Evolutionary conservation across 1,140 invertebrate species (phyloP), one percentile per base, ranked within the genome.

Genomic region (Drosophila punjabiensis): DNA sequence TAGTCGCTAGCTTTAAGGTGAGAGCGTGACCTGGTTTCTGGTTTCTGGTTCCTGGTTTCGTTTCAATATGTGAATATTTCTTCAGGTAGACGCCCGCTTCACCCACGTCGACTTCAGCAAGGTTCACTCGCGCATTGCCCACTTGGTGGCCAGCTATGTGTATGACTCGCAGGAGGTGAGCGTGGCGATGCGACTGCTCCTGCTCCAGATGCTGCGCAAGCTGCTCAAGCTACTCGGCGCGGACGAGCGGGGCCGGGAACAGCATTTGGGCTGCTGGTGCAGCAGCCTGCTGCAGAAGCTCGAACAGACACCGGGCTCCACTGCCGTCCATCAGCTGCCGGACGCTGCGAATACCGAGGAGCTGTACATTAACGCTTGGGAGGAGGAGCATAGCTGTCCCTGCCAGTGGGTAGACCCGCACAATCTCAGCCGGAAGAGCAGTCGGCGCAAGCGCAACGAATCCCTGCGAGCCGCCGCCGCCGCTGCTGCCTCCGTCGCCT

Each of bases 1-100:
- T 96, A n/a, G 95, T 96, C 18, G 93, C 92, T 50, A 96, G 95
- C 74, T 96, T 96, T 79, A 95, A 95, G 94, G 67, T 70, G 6
- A 11, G 45, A 16, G 20, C 4, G n/a, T 32, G 1, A 18, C 6
- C n/a, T n/a, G n/a, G n/a, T n/a, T n/a, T n/a, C n/a, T n/a, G n/a
- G n/a, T n/a, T 2, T 14, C 24, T 24, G 24, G 32, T 20, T 11
- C 4, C 9, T 18, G 4, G 11, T 28, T 28, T 1, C 3, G 3
- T 18, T 41, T 30, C 1, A 24, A 20, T 30, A 13, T 41, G 16
- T 53, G 16, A 32, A 37, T 39, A 11, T 37, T 6, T 1, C 13
- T 24, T 16, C 18, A 70, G 67, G 94, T 95, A 68, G 96, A 96
- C 81, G 92, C 94, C 16, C 90, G 95, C 50, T 96, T 96, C 82